Conservation (phyloP, 2,888 invertebrate species). For the Volucella bombylans region DNA sequence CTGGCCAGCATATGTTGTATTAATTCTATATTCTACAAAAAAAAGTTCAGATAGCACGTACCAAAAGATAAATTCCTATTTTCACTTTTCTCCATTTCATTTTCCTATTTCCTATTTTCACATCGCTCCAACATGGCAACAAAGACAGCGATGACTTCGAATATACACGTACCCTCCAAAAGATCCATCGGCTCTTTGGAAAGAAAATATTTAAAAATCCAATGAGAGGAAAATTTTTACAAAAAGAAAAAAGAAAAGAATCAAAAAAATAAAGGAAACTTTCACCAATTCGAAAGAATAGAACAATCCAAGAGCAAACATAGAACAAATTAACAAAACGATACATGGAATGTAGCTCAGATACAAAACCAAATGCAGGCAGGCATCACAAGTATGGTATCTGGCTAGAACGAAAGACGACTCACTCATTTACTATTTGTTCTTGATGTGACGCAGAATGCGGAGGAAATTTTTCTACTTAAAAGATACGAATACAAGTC, state of each 20-base stretch:
- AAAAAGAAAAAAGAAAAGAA: not conserved
- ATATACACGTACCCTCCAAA: not conserved
- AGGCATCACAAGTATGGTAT: slow-evolving; percentile 45
- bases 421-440: slow-evolving; percentile 17
- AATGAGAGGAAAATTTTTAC: slow-evolving; percentile 13
- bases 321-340: slow-evolving; percentile 2
- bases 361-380: slow-evolving; percentile 36
- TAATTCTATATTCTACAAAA: not conserved
- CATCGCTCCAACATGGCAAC: slow-evolving; percentile 42
- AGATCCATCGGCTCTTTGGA: slow-evolving; percentile 6
- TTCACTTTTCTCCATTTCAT: slow-evolving; percentile 50
- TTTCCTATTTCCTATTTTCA: slow-evolving; percentile 58
- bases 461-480: slow-evolving; percentile 18
- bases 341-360: slow-evolving; percentile 50
- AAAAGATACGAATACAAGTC: not conserved
- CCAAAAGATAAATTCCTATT: slow-evolving; percentile 42
- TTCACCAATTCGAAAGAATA: slow-evolving; percentile 25
- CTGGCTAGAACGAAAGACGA: slow-evolving; percentile 11
- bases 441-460: slow-evolving; percentile 26
- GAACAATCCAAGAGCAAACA: slow-evolving; percentile 2
- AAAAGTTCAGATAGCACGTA: slow-evolving; percentile 47
- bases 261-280: slow-evolving; percentile 45
- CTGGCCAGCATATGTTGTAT: not conserved
- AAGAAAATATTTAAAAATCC: slow-evolving; percentile 10
- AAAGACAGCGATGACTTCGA: not conserved